phyloP scores from a whole-genome alignment of 2,888 invertebrate species.

The Marasmarcha lunaedactyla region DNA sequence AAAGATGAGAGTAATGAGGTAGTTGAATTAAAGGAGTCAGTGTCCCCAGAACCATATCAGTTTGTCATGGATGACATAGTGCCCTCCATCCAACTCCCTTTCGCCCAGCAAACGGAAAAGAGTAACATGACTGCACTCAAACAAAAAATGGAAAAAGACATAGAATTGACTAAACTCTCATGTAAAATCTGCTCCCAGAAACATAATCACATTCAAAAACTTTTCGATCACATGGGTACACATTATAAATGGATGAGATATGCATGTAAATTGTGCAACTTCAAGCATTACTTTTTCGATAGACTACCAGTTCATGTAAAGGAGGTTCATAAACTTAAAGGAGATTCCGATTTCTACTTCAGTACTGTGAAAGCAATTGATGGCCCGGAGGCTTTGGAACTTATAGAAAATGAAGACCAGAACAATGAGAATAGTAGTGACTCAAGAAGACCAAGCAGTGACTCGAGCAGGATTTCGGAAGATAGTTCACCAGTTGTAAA shows the following conservation, averaged over 20 bases:
- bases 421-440: slow-evolving; percentile 35
- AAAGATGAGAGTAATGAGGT: slow-evolving; percentile 22
- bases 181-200: slow-evolving; percentile 67
- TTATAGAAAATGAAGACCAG: slow-evolving; percentile 33
- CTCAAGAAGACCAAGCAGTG: slow-evolving; percentile 49
- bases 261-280: slow-evolving; percentile 80
- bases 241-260: slow-evolving; percentile 81
- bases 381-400: slow-evolving; percentile 43
- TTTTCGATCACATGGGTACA: slow-evolving; percentile 72
- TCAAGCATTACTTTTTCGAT: slow-evolving; percentile 74
- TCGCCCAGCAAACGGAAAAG: slow-evolving; percentile 44
- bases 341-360: slow-evolving; percentile 61
- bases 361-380: slow-evolving; percentile 59
- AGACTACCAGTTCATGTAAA: slow-evolving; percentile 76
- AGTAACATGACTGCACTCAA: slow-evolving; percentile 46
- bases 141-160: slow-evolving; percentile 40
- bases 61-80: slow-evolving; percentile 11
- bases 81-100: slow-evolving; percentile 32
- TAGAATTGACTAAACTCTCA: slow-evolving; percentile 42
- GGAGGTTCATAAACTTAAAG: slow-evolving; percentile 71
- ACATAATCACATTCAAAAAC: slow-evolving; percentile 55
- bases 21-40: slow-evolving; percentile 22
- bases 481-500: slow-evolving; percentile 51
- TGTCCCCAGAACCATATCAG: slow-evolving; percentile 25
- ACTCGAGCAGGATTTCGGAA: slow-evolving; percentile 55